A percentile compares a stretch with the other conserved stretches of the same genome.
These are phyloP conservation scores for Dryas iulia DNA, from an alignment of 1,140 invertebrate genomes.

Conservation along the genomic window DNA sequence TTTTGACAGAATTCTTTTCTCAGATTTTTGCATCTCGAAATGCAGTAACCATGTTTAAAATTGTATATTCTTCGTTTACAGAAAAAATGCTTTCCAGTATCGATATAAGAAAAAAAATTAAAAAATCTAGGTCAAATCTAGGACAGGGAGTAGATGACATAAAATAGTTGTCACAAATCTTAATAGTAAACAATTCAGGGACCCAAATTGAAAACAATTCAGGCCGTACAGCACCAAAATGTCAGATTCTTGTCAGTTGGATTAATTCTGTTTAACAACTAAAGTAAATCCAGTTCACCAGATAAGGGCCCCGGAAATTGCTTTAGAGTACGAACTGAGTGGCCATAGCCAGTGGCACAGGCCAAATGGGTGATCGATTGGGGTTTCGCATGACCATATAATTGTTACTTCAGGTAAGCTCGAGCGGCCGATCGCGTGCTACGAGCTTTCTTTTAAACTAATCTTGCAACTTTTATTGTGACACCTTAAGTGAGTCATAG, in stretches of 20 bases:
- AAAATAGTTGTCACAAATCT: not conserved
- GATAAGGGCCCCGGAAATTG: slow-evolving; percentile 77
- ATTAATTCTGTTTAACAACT: slow-evolving; percentile 74
- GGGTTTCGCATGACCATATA: slow-evolving; percentile 70
- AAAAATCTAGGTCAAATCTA: too few species aligned
- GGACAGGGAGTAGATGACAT: not conserved
- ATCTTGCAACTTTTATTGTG: slow-evolving; percentile 52
- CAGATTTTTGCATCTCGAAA: too few species aligned
- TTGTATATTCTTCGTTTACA: too few species aligned
- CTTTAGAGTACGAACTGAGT: slow-evolving; percentile 69
- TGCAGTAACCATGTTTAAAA: too few species aligned
- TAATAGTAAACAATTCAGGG: not conserved
- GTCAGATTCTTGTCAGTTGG: slow-evolving; percentile 60
- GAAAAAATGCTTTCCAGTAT: too few species aligned
- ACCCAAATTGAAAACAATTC: slow-evolving; percentile 29
- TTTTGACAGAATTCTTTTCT: too few species aligned
- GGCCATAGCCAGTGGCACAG: slow-evolving; percentile 56
- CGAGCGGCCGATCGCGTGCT: slow-evolving; percentile 35
- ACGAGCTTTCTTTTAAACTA: slow-evolving; percentile 48
- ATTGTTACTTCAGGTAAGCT: slow-evolving; percentile 70
- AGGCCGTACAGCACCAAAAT: slow-evolving; percentile 23
- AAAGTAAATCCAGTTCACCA: slow-evolving; percentile 58
- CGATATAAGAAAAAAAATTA: too few species aligned
- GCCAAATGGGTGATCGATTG: slow-evolving; percentile 73
- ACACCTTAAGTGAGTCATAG: slow-evolving; percentile 54